These are phyloP conservation scores for Cirrhinus molitorella DNA, from an alignment of 2,797 vertebrate species.

Conservation along the genomic window DNA sequence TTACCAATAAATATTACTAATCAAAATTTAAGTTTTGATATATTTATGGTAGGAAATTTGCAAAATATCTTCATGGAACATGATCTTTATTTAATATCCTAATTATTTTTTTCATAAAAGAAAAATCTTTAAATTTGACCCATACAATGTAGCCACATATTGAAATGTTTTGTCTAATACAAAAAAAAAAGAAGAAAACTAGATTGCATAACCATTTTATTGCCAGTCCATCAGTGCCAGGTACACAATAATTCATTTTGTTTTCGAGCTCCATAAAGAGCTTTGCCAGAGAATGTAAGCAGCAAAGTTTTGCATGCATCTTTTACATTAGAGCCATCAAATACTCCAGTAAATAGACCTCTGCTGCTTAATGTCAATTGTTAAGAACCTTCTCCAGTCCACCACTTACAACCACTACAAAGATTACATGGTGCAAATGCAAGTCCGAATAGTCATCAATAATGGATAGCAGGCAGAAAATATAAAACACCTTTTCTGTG, in stretches of 20 bases:
- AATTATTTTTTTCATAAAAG: no score
- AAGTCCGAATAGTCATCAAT: background rate
- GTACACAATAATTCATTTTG: background rate
- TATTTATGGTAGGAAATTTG: no score
- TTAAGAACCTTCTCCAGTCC: conserved; percentile 6
- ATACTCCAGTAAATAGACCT: conserved; percentile 12
- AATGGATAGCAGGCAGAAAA: conserved; percentile 1
- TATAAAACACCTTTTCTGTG: conserved; percentile 6
- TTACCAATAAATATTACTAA: no score
- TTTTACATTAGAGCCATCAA: background rate
- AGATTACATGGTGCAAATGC: background rate
- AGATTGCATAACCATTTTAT: background rate
- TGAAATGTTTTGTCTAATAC: background rate
- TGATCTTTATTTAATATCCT: no score
- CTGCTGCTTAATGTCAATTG: background rate
- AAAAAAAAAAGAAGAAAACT: background rate
- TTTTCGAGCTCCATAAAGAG: conserved; percentile 11
- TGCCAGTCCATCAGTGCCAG: background rate
- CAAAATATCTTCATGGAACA: no score
- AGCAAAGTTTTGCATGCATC: background rate
- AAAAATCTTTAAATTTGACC: no score
- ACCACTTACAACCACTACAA: conserved; percentile 16
- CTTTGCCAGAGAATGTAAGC: conserved; percentile 21
- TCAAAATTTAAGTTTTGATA: no score
- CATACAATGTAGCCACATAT: no score